Percentiles rank a stretch among this genome's conserved stretches.
Evolutionary conservation across 2,113 vertebrate species (phyloP).

Genomic region (Apaloderma vittatum): DNA sequence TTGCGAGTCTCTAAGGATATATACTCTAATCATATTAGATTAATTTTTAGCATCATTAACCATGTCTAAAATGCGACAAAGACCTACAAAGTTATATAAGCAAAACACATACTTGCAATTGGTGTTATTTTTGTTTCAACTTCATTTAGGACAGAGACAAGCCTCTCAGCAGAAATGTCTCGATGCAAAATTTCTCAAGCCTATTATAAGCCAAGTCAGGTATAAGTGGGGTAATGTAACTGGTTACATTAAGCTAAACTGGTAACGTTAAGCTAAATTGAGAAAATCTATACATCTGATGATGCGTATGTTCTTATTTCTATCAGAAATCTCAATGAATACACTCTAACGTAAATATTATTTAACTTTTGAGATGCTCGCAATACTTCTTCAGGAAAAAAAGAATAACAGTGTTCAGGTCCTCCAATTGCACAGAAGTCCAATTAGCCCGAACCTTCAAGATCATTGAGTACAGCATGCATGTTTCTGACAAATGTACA

Average conservation of each 20-base stretch:
- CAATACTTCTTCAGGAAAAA: not conserved
- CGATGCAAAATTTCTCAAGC: not conserved
- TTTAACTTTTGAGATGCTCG: not conserved
- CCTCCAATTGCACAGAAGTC: not conserved
- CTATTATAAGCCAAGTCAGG: not conserved
- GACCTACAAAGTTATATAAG: not conserved
- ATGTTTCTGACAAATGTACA: not conserved
- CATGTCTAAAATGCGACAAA: not conserved
- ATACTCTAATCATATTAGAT: not conserved
- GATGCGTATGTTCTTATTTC: not conserved
- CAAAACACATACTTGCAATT: not conserved
- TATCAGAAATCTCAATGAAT: not conserved
- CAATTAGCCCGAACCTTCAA: not conserved
- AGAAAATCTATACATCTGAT: not conserved
- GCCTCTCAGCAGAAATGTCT: not conserved
- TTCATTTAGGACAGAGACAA: not conserved
- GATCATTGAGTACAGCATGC: not conserved
- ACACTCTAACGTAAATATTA: not conserved
- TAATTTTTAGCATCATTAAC: not conserved
- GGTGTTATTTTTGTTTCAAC: not conserved
- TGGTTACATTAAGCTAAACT: too few species aligned
- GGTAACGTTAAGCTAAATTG: not conserved
- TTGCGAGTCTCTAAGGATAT: not conserved
- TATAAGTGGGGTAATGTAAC: not conserved
- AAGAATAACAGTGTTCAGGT: not conserved